Evolutionary conservation across 2,113 vertebrate genomes (phyloP).

Genomic region (Oreocharis arfaki): DNA sequence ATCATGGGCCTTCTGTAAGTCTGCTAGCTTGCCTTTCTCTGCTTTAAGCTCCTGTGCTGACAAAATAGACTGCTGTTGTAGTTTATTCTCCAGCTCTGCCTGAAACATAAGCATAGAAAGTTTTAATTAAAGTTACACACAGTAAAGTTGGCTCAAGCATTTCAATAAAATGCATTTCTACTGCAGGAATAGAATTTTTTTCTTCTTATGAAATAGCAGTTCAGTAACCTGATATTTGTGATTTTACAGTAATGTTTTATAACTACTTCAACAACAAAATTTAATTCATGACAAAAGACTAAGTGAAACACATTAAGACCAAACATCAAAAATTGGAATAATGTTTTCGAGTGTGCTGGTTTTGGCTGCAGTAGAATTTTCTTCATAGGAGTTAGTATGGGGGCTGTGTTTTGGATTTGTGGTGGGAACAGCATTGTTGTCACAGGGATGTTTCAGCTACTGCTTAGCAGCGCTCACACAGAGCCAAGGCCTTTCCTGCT

Average conservation of each 20-base stretch:
- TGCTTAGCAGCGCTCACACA: not conserved
- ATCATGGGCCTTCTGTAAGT: conserved; percentile 77
- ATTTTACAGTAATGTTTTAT: not conserved
- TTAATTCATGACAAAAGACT: not conserved
- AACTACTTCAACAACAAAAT: not conserved
- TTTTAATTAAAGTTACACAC: not conserved
- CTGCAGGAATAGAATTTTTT: not conserved
- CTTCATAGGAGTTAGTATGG: not conserved
- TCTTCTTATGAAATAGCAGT: not conserved
- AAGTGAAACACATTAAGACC: not conserved
- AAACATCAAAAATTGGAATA: not conserved
- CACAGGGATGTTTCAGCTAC: not conserved
- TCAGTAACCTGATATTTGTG: not conserved
- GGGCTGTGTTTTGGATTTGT: not conserved
- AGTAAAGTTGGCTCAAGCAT: not conserved
- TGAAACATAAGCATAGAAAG: conserved; percentile 59
- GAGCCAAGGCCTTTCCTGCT: not conserved
- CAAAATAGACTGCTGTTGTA: conserved; percentile 76
- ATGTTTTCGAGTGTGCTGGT: not conserved
- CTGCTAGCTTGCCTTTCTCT: conserved; percentile 74
- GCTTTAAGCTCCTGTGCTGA: conserved; percentile 76
- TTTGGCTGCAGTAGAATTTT: not conserved
- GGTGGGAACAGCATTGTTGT: not conserved
- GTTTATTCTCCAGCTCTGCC: conserved; percentile 81
- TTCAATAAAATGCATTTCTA: not conserved